Evolutionary conservation across 2,797 vertebrate genomes (phyloP).

Genomic region (Diceros bicornis): DNA sequence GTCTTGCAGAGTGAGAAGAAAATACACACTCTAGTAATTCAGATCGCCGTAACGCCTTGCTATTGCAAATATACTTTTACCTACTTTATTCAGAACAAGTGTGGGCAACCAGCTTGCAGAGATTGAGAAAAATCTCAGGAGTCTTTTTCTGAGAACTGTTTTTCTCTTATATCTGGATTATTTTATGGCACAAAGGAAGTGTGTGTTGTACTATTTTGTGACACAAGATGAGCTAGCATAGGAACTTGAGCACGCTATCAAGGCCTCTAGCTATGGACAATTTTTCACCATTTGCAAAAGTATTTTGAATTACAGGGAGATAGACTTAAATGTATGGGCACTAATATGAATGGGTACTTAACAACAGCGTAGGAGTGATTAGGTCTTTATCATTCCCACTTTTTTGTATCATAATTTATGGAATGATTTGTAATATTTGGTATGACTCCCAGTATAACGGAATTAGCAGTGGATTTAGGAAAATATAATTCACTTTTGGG

Average conservation of each 20-base stretch:
- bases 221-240: background rate
- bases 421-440: background rate
- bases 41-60: background rate
- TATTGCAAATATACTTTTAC: background rate
- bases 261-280: background rate
- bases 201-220: background rate
- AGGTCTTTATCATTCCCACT: background rate
- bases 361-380: accelerated
- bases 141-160: background rate
- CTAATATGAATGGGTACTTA: background rate
- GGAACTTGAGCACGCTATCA: background rate
- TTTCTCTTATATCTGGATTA: background rate
- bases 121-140: background rate
- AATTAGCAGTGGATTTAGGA: background rate
- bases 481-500: accelerated
- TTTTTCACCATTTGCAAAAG: background rate
- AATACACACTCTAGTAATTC: background rate
- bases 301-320: background rate
- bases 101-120: background rate
- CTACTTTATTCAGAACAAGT: background rate
- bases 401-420: background rate
- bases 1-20: background rate
- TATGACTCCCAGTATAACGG: background rate
- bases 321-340: background rate
- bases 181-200: background rate